Conservation (phyloP, 2,113 vertebrate species). For the Kryptolebias marmoratus region DNA sequence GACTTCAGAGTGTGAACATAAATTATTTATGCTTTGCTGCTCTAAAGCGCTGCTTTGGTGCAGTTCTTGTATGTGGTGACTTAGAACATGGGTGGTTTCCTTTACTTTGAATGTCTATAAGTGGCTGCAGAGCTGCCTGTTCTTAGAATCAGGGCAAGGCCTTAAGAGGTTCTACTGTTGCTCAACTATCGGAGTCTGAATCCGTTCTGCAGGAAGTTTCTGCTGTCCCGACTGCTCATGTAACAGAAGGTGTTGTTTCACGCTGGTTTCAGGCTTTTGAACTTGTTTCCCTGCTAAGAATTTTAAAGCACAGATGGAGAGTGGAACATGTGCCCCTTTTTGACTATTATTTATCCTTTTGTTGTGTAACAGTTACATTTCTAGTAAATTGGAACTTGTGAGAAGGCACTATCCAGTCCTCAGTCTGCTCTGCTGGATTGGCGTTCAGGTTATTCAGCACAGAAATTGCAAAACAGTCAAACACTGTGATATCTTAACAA, state of each 20-base stretch:
- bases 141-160: conserved; percentile 33
- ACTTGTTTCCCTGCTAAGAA: conserved; percentile 1
- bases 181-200: neutral
- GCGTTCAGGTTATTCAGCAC: too few species aligned
- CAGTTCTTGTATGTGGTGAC: conserved; percentile 51
- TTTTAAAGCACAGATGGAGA: conserved; percentile 21
- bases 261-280: conserved; percentile 3
- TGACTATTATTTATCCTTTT: conserved; percentile 27
- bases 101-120: neutral
- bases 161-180: neutral
- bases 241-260: neutral
- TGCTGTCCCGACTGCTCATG: neutral
- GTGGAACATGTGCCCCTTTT: conserved; percentile 12
- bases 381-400: conserved; percentile 13
- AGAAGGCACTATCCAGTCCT: neutral
- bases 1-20: conserved; percentile 41
- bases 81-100: conserved; percentile 18
- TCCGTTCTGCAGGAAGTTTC: neutral
- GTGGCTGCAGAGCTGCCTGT: conserved; percentile 20
- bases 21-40: conserved; percentile 46
- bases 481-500: too few species aligned
- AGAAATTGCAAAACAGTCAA: too few species aligned
- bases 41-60: conserved; percentile 24
- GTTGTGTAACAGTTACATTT: conserved; percentile 12
- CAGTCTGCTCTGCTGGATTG: too few species aligned